phyloP scores from a whole-genome alignment of 2,888 invertebrate genomes.

The Rhopalosiphum nymphaeae region DNA sequence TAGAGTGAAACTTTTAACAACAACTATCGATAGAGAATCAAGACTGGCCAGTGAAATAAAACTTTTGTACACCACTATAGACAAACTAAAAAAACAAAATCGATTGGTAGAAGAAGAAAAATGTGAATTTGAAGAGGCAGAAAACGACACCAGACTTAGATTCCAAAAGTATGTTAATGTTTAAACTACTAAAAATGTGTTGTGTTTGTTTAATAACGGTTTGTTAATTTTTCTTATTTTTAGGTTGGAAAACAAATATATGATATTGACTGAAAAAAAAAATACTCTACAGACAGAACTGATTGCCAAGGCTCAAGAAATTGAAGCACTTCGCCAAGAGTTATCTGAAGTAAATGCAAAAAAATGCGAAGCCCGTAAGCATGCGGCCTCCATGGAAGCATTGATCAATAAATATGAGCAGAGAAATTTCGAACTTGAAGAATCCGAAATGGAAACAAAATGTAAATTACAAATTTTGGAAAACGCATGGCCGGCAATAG shows the following conservation, averaged over 20 bases:
- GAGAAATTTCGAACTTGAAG: conserved; percentile 73
- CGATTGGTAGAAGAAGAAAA: conserved; percentile 79
- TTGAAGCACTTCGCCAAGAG: conserved; percentile 67
- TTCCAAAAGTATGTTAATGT: conserved; percentile 71
- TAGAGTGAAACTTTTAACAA: conserved; percentile 75
- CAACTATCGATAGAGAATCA: conserved; percentile 77
- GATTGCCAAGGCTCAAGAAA: conserved; percentile 68
- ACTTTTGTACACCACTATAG: conserved; percentile 72
- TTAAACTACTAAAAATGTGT: background rate
- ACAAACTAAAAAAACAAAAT: conserved; percentile 76
- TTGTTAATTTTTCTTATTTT: conserved; percentile 61
- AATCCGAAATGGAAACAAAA: conserved; percentile 73
- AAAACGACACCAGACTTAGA: conserved; percentile 79
- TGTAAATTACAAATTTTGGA: conserved; percentile 75
- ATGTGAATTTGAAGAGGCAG: conserved; percentile 82
- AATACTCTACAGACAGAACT: conserved; percentile 69
- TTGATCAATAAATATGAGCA: conserved; percentile 75
- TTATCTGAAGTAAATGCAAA: conserved; percentile 68
- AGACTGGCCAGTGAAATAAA: conserved; percentile 73
- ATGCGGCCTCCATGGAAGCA: conserved; percentile 70
- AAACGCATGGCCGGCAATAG: conserved; percentile 76
- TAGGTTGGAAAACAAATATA: conserved; percentile 69
- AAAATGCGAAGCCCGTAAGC: conserved; percentile 68
- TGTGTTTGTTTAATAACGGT: conserved; percentile 23
- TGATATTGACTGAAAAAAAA: conserved; percentile 69